phyloP scores from a whole-genome alignment of 2,113 vertebrate species.

The Paratilapia polleni region DNA sequence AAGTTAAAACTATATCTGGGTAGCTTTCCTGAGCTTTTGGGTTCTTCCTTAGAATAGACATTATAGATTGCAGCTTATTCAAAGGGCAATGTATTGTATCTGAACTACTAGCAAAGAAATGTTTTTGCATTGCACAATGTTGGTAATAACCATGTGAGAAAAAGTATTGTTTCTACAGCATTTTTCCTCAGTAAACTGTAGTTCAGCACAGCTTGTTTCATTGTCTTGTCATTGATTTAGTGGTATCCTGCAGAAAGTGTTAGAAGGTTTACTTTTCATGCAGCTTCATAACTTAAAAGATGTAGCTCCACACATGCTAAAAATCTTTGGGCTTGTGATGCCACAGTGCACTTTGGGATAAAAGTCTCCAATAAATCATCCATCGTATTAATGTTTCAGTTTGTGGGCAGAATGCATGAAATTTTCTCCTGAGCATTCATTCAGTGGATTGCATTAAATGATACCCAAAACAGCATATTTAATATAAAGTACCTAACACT shows the following conservation, averaged over 20 bases:
- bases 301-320: background rate
- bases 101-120: conserved; percentile 44
- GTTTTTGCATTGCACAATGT: conserved; percentile 52
- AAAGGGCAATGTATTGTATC: conserved; percentile 43
- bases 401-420: conserved; percentile 3
- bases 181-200: conserved; percentile 63
- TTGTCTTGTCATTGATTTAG: conserved; percentile 28
- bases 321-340: background rate
- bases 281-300: background rate
- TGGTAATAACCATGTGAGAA: conserved; percentile 46
- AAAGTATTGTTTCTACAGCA: conserved; percentile 57
- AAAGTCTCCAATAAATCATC: background rate
- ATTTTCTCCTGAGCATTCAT: background rate
- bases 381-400: conserved; percentile 6
- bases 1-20: conserved; percentile 36
- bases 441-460: background rate
- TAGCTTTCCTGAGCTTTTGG: conserved; percentile 41
- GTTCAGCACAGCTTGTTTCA: conserved; percentile 35
- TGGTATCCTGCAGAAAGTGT: background rate
- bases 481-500: background rate
- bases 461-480: background rate
- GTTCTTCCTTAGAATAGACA: conserved; percentile 52
- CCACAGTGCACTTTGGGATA: background rate
- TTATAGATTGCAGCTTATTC: conserved; percentile 41
- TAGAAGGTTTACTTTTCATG: background rate